phyloP scores from a whole-genome alignment of 2,888 invertebrate species.

The Ormyrus labotus region DNA sequence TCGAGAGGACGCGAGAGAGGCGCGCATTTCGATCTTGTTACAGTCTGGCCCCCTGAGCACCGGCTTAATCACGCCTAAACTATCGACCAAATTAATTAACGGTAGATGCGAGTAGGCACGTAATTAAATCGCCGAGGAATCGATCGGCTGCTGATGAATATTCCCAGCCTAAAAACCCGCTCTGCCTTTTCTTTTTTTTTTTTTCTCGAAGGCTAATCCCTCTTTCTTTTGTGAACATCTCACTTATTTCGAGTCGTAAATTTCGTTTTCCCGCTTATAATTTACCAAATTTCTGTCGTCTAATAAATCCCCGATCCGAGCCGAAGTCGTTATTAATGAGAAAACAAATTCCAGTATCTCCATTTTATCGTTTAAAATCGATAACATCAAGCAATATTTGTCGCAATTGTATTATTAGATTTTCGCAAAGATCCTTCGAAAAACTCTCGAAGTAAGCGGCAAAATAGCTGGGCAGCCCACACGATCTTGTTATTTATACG shows the following conservation, averaged over 20 bases:
- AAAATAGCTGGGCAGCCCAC: no score
- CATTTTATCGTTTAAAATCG: no score
- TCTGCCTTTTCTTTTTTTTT: conserved; percentile 33
- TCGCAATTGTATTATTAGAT: neutral
- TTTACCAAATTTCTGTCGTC: no score
- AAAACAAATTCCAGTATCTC: no score
- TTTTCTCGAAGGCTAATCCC: neutral
- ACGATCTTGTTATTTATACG: neutral
- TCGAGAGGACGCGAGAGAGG: conserved; percentile 11
- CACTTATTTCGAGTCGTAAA: neutral
- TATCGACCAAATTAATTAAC: conserved; percentile 72
- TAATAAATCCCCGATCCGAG: neutral
- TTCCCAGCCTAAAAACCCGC: conserved; percentile 61
- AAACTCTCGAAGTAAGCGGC: no score
- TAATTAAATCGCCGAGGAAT: conserved; percentile 71
- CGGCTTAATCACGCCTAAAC: conserved; percentile 68
- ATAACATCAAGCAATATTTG: no score
- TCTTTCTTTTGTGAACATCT: neutral
- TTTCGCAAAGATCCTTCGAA: neutral
- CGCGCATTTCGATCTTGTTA: conserved; percentile 48
- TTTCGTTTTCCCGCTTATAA: no score
- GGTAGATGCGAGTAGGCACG: conserved; percentile 63
- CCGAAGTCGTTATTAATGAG: no score
- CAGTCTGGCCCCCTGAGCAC: conserved; percentile 49
- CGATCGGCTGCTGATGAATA: conserved; percentile 70